Percentiles rank a stretch among this genome's conserved stretches.
phyloP scores from a whole-genome alignment of 2,797 vertebrate genomes.

The Spinibarbus caldwelli region DNA sequence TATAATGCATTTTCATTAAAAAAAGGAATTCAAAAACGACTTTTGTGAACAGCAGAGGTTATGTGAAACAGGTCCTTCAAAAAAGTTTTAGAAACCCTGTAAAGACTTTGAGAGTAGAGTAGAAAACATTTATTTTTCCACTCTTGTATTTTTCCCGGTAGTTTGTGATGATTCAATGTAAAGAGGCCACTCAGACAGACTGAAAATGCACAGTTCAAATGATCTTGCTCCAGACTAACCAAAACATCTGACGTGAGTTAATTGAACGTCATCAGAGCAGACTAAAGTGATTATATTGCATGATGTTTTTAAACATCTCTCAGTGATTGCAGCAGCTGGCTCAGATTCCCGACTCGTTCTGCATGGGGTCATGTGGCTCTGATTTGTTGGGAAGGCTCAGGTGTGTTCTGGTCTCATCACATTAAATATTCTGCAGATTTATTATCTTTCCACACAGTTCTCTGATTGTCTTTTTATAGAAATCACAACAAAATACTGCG shows the following conservation, averaged over 20 bases:
- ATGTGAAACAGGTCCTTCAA: background rate
- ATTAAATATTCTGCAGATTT: background rate
- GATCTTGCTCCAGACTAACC: background rate
- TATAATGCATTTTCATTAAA: background rate
- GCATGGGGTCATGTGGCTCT: background rate
- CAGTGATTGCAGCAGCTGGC: background rate
- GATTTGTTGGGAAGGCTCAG: background rate
- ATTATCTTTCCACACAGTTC: background rate
- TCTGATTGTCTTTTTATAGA: background rate
- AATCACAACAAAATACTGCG: background rate
- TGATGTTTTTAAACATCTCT: conserved; percentile 8
- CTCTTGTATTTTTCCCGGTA: background rate
- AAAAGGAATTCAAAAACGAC: background rate
- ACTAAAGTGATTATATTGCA: background rate
- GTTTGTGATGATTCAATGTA: background rate
- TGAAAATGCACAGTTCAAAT: background rate
- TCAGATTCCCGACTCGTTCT: background rate
- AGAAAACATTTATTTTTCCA: background rate
- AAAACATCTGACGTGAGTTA: conserved; percentile 1
- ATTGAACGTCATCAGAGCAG: conserved; percentile 5
- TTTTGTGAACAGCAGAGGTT: background rate
- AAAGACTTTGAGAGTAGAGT: background rate
- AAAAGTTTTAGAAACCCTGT: background rate
- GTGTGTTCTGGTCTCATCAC: conserved; percentile 5
- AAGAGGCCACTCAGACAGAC: conserved; percentile 4